Base-by-base conservation (phyloP, 1,140 invertebrate genomes). In the Conus ventricosus region DNA sequence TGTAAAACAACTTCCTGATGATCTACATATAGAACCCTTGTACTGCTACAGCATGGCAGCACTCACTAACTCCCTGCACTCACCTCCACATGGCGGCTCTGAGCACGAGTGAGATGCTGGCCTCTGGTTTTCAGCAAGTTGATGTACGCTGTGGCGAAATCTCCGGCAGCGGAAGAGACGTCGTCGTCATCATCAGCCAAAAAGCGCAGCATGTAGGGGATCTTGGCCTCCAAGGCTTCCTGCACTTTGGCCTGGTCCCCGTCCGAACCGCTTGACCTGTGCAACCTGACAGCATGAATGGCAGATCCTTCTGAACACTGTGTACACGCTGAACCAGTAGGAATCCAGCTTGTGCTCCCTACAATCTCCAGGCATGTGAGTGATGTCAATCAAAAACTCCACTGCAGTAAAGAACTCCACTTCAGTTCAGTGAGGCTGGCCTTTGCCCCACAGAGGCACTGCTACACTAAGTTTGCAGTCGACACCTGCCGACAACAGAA, bases 141-240 rank as follows among this genome's bases (percentile, higher is more conserved):
- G 63, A 96, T 95, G 90, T 96, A 96, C 87, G 96, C 96, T 54
- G 95, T 95, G 23, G 95, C 93, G 94, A 96, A 96, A 27, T 95
- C 94, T 57, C 95, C 92, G n/a, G 96, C 95, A 17, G 95, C 94
- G 53, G 93, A 93, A 0, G 96, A 96, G 4, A 96, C 96, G 92
- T 96, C 96, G 92, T 96, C 96, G 93, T 96, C 96, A 81, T 96
- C 95, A 93, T 96, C 94, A 60, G 94, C 94, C 57, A 96, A 93
- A 92, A 96, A 96, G 89, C 95, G 94, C n/a, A 96, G 92, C 89
- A 96, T 91, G 13, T 96, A 91, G 1, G 95, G 94, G 55, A 96
- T 92, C 93, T 96, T 96, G 57, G 91, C 93, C 91, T 96, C 95
- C n/a, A 96, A 91, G 15, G 96, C 95, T 84, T 92, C 90, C 17